These are phyloP conservation scores for Diorhabda carinulata DNA, from an alignment of 1,140 invertebrate genomes.

Conservation along the genomic window DNA sequence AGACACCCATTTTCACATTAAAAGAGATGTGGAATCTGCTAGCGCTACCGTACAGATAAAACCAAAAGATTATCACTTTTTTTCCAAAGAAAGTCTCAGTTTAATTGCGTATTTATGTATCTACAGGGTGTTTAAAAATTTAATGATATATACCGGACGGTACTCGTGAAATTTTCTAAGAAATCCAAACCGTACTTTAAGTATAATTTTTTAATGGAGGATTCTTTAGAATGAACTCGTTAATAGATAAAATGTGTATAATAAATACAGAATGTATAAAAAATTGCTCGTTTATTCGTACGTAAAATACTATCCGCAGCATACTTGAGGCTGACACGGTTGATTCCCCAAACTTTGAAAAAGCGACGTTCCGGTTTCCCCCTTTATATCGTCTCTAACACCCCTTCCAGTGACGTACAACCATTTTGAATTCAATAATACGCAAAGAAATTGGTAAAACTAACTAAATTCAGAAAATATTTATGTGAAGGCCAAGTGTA, in stretches of 20 bases:
- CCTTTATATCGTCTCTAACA: neutral
- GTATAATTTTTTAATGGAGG: too few species aligned
- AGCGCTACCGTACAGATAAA: slow-evolving; percentile 30
- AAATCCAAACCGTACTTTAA: too few species aligned
- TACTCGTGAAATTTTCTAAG: neutral
- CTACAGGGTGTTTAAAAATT: slow-evolving; percentile 28
- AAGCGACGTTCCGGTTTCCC: neutral
- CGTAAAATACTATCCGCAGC: neutral
- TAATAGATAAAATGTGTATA: too few species aligned
- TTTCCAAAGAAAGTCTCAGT: slow-evolving; percentile 13
- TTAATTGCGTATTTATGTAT: slow-evolving; percentile 26
- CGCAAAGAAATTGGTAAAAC: too few species aligned
- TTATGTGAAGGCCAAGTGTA: too few species aligned
- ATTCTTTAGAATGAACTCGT: too few species aligned
- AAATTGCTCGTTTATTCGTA: neutral
- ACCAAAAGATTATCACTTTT: slow-evolving; percentile 7
- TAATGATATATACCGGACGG: slow-evolving; percentile 23
- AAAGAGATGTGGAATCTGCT: slow-evolving; percentile 20
- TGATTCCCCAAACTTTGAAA: slow-evolving; percentile 4
- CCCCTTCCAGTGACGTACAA: too few species aligned
- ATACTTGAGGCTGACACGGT: slow-evolving; percentile 5
- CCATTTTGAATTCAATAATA: too few species aligned
- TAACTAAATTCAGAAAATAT: too few species aligned
- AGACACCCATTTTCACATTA: slow-evolving; percentile 30
- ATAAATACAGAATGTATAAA: too few species aligned